These are phyloP conservation scores for Stenodema calcarata DNA, from an alignment of 2,888 invertebrate genomes.

Conservation along the genomic window DNA sequence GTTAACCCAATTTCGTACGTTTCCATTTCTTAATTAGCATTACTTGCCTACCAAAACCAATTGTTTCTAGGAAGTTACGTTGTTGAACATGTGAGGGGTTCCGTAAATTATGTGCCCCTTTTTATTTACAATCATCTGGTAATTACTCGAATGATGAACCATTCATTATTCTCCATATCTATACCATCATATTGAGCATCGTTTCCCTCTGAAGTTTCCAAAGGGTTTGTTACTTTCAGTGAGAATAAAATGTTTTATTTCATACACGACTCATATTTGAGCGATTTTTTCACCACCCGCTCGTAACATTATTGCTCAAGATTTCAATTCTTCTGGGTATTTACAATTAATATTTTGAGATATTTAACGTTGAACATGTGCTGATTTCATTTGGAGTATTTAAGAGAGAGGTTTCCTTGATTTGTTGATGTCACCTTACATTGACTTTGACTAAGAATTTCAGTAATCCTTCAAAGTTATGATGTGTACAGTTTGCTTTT, in stretches of 20 bases:
- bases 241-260: constrained; percentile 20
- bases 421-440: too few species aligned
- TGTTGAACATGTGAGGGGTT: not conserved
- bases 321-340: too few species aligned
- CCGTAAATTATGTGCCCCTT: not conserved
- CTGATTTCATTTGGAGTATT: not conserved
- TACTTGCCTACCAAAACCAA: too few species aligned
- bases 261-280: not conserved
- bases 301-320: too few species aligned
- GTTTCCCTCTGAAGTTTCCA: not conserved
- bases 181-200: not conserved
- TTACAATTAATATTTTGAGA: too few species aligned
- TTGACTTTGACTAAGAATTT: too few species aligned
- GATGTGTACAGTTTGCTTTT: too few species aligned
- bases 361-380: too few species aligned
- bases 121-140: not conserved
- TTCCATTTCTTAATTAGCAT: not conserved
- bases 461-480: too few species aligned
- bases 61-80: not conserved
- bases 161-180: not conserved
- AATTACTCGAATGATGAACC: not conserved
- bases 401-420: not conserved
- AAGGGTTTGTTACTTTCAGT: not conserved
- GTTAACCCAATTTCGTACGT: too few species aligned
- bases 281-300: not conserved